A percentile compares a stretch with the other conserved stretches of the same genome.
Evolutionary conservation across 37 sponge, comb jelly and placozoan genomes (phyloP).

Genomic region (Halisarca cf. caerulea): DNA sequence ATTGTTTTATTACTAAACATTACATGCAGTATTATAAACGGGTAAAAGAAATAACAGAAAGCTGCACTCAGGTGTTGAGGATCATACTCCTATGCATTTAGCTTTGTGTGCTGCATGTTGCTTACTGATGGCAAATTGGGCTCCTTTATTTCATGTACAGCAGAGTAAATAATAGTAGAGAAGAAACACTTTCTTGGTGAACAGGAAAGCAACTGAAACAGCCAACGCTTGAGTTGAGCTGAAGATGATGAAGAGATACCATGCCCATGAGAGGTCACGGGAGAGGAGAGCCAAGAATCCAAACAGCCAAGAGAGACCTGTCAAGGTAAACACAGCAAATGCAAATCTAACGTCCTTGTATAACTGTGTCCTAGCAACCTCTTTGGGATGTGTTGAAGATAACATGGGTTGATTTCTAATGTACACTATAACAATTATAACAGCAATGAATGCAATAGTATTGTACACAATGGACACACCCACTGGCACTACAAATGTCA

Average conservation of each 20-base stretch:
- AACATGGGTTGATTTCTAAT: background rate
- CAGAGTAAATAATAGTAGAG: too few species aligned
- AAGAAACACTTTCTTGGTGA: too few species aligned
- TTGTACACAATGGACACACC: constrained; percentile 37
- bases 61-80: too few species aligned
- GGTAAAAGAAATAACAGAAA: too few species aligned
- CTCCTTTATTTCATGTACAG: too few species aligned
- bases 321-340: constrained; percentile 18
- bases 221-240: too few species aligned
- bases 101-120: too few species aligned
- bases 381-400: background rate
- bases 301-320: constrained; percentile 60
- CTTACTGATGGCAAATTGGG: too few species aligned
- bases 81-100: too few species aligned
- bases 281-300: constrained; percentile 41
- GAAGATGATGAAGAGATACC: constrained; percentile 62
- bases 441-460: background rate
- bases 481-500: constrained; percentile 42
- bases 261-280: constrained; percentile 16
- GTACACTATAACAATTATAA: background rate
- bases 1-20: too few species aligned
- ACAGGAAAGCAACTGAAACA: too few species aligned
- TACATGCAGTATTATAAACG: too few species aligned
- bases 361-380: background rate
- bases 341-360: constrained; percentile 12